phyloP scores from a whole-genome alignment of 2,797 vertebrate species.

The Stomatorhinus walkeri region DNA sequence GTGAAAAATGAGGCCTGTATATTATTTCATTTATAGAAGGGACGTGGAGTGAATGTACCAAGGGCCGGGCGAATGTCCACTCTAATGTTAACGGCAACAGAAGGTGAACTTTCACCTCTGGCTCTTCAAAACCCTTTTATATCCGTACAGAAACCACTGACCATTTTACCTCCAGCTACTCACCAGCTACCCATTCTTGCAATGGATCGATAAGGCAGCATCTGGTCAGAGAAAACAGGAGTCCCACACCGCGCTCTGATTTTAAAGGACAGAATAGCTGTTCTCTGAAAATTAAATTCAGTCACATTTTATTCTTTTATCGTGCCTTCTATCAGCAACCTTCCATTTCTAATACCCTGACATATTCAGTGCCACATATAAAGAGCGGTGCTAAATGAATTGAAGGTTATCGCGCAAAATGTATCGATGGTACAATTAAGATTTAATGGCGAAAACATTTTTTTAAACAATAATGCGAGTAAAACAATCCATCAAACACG shows the following conservation, averaged over 20 bases:
- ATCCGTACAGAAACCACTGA: conserved; percentile 52
- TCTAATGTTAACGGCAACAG: conserved; percentile 50
- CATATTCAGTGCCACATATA: background rate
- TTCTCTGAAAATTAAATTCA: conserved; percentile 69
- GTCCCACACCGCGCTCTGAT: conserved; percentile 59
- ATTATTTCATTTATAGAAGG: background rate
- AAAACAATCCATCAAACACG: background rate
- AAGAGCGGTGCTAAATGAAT: conserved; percentile 22
- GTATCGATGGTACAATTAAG: background rate
- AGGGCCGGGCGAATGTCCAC: conserved; percentile 32
- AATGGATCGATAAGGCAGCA: conserved; percentile 68
- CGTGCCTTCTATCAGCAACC: conserved; percentile 42
- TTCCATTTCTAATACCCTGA: background rate
- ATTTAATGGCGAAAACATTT: background rate
- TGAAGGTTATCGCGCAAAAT: conserved; percentile 11
- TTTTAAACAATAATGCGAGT: background rate
- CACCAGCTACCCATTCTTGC: conserved; percentile 47
- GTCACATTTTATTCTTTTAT: conserved; percentile 54
- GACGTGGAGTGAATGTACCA: background rate
- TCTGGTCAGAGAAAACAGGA: conserved; percentile 63
- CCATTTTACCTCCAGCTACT: conserved; percentile 60
- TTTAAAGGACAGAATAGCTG: conserved; percentile 59
- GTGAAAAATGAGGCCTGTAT: background rate
- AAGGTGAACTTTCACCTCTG: conserved; percentile 64
- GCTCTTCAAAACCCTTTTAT: conserved; percentile 46